Conservation (phyloP, 2,113 vertebrate species). For the Phalacrocorax aristotelis region DNA sequence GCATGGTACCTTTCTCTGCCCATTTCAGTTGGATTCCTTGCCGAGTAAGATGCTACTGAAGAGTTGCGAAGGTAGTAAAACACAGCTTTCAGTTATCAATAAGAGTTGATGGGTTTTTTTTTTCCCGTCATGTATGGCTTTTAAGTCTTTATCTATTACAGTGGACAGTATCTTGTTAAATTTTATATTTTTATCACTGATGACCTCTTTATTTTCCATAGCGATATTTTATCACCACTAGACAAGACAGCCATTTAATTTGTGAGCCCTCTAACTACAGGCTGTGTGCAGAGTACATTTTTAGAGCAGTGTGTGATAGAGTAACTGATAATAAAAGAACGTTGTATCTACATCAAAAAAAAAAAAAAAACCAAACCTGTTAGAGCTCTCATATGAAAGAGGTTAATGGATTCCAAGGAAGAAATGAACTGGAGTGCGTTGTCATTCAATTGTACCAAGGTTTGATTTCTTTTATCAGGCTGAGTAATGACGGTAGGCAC, state of each 20-base stretch:
- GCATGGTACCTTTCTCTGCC: not conserved
- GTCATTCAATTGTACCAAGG: slow-evolving; percentile 34
- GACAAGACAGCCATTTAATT: slow-evolving; percentile 33
- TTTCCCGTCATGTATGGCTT: not conserved
- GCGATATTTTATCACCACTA: not conserved
- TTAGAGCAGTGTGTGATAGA: slow-evolving; percentile 6
- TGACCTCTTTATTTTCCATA: slow-evolving; percentile 36
- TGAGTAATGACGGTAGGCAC: slow-evolving; percentile 61
- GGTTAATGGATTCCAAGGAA: slow-evolving; percentile 67
- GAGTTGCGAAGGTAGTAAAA: not conserved
- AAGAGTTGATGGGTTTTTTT: not conserved
- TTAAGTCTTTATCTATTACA: slow-evolving; percentile 4
- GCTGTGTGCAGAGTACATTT: slow-evolving; percentile 2
- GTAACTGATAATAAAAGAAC: slow-evolving; percentile 49
- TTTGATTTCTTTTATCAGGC: slow-evolving; percentile 58
- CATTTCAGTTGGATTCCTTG: not conserved
- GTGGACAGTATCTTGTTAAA: not conserved
- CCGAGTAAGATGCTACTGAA: not conserved
- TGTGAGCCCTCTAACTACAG: not conserved
- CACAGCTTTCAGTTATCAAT: not conserved
- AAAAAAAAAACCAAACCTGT: not conserved
- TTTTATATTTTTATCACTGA: not conserved
- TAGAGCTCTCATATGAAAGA: slow-evolving; percentile 48
- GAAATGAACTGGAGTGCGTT: slow-evolving; percentile 39
- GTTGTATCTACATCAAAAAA: slow-evolving; percentile 20